Evolutionary conservation across 2,113 vertebrate genomes (phyloP).

Genomic region (Passer montanus): DNA sequence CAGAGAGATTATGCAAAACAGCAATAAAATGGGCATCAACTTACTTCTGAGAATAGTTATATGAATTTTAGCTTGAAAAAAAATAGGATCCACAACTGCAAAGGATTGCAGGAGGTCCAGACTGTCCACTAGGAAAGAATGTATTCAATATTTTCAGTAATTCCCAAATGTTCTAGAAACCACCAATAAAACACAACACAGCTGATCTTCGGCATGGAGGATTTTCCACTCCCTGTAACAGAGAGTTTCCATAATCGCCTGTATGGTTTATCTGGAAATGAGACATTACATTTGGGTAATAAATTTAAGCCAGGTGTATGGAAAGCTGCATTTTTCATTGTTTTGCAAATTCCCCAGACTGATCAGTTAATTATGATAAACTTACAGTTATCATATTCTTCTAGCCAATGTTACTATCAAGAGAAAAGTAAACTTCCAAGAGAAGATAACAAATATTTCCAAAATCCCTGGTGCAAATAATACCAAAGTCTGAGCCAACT

Average conservation of each 20-base stretch:
- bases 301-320: constrained; percentile 6
- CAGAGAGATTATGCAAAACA: background rate
- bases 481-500: background rate
- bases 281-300: background rate
- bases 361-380: background rate
- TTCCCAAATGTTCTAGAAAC: background rate
- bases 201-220: background rate
- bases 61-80: background rate
- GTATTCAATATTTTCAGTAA: background rate
- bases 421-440: constrained; percentile 35
- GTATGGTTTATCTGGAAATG: background rate
- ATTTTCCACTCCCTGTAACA: background rate
- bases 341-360: background rate
- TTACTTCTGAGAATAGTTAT: background rate
- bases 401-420: background rate
- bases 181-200: background rate
- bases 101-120: background rate
- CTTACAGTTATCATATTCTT: background rate
- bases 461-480: background rate
- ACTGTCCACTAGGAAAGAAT: background rate
- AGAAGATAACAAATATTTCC: constrained; percentile 14
- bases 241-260: background rate
- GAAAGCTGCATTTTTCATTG: background rate
- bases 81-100: background rate
- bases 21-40: background rate